Percentiles rank a stretch among this genome's conserved stretches.
Evolutionary conservation across 2,888 invertebrate genomes (phyloP).

Genomic region (Pterobdella sp.): DNA sequence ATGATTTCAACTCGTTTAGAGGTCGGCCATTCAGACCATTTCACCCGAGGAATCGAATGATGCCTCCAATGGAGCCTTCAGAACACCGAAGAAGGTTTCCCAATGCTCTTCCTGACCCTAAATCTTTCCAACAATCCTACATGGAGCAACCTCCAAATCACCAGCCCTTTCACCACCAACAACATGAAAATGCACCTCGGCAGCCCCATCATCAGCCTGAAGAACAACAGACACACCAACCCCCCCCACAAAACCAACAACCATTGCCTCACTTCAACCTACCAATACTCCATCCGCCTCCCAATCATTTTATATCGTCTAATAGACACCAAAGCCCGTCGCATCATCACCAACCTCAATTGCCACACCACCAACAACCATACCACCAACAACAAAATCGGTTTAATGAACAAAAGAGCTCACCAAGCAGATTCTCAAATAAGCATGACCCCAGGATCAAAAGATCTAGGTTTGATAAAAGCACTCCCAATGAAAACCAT

Average conservation of each 20-base stretch:
- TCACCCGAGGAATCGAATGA: neutral
- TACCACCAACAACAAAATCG: neutral
- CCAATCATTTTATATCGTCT: neutral
- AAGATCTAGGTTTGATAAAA: constrained; percentile 14
- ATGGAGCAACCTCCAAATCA: neutral
- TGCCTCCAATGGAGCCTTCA: neutral
- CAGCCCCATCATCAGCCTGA: constrained; percentile 4
- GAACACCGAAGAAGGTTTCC: constrained; percentile 12
- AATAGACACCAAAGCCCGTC: neutral
- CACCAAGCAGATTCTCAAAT: neutral
- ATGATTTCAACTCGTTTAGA: neutral
- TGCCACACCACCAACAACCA: neutral
- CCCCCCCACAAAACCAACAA: neutral
- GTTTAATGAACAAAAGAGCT: neutral
- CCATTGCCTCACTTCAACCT: neutral
- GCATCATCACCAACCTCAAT: constrained; percentile 5
- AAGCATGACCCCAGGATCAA: constrained; percentile 19
- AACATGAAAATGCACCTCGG: neutral
- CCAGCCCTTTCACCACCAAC: constrained; percentile 2
- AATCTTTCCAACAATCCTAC: constrained; percentile 23
- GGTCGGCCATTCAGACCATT: neutral
- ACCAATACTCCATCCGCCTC: neutral
- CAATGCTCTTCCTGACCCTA: constrained; percentile 20
- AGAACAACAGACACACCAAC: neutral
- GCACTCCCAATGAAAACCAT: neutral